Percentiles rank a stretch among this genome's conserved stretches.
Conservation (phyloP, 1,140 invertebrate genomes). For the Microplitis mediator region DNA sequence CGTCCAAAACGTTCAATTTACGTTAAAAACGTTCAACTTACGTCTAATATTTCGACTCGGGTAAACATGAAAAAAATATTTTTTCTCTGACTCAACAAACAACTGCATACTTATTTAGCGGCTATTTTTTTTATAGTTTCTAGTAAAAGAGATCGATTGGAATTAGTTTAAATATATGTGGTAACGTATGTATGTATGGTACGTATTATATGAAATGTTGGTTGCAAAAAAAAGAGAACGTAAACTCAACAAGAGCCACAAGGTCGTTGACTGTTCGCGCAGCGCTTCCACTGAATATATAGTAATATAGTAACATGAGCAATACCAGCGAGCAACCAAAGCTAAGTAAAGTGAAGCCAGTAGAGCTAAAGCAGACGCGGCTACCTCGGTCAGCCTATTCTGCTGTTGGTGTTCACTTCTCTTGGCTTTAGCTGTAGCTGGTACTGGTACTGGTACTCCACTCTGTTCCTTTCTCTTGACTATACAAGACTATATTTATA, state of each 20-base stretch:
- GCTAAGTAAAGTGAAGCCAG: neutral
- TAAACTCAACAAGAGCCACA: conserved; percentile 12
- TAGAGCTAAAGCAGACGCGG: conserved; percentile 6
- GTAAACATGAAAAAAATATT: neutral
- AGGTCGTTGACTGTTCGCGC: conserved; percentile 15
- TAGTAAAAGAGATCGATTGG: too few species aligned
- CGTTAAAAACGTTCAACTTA: too few species aligned
- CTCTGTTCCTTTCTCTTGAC: conserved; percentile 43
- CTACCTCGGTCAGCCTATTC: conserved; percentile 27
- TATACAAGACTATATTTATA: too few species aligned
- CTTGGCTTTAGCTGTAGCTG: too few species aligned
- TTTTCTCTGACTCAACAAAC: neutral
- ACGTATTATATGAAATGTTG: neutral
- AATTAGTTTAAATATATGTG: too few species aligned
- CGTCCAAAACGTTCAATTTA: too few species aligned
- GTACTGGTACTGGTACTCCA: too few species aligned
- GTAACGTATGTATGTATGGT: neutral
- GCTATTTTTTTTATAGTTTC: too few species aligned
- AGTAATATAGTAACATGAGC: too few species aligned
- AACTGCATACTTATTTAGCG: too few species aligned
- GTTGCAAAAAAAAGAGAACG: neutral
- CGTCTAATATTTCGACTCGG: too few species aligned
- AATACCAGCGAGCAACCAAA: too few species aligned
- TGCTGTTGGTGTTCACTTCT: neutral
- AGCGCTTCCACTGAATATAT: neutral